Base-by-base conservation (phyloP, 2,888 invertebrate species). In the Coremacera marginata region DNA sequence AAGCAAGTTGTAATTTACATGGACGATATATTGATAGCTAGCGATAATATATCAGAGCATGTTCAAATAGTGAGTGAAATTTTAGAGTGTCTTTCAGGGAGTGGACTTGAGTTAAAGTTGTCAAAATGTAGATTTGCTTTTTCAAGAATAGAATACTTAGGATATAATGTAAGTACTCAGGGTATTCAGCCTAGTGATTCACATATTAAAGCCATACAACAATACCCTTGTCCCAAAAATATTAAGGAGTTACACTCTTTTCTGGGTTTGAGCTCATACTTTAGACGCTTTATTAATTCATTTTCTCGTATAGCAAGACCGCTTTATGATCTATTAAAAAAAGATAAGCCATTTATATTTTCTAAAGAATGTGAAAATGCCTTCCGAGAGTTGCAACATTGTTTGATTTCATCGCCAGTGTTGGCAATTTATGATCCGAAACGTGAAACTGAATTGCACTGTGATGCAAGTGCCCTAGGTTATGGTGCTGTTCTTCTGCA, bases 401-500 rank as follows among this genome's bases (percentile, higher is more conserved):
- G n/a, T 14, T 51, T 51, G 51, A 3, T 51, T 51, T 14, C 14
- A 51, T 51, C 51, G 31, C 31, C 31, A 31, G 31, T 31, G 5
- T 31, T 31, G 31, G 31, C 5, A 31, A 65, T 73, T 51, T 73
- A 73, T 19, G 49, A 63, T 25, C 63, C 62, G 2, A 49, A 27
- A 27, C n/a, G 37, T 27, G 51, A 51, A 25, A 73, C 65, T 11
- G 73, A 73, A 7, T 51, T 51, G 3, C 51, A 51, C n/a, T 51
- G 11, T 51, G 51, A 51, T 51, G 51, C 51, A 51, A 51, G 51
- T 51, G 3, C n/a, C 11, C 11, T 51, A 4, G 51, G 51, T 3
- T 5, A 16, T 51, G 51, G 51, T 16, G 51, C 51, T 51, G 51
- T 51, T n/a, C 2, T 51, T 8, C 25, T 79, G 11, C 77, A 77